Evolutionary conservation across 2,113 vertebrate genomes (phyloP).

Genomic region (Chaetodon trifascialis): DNA sequence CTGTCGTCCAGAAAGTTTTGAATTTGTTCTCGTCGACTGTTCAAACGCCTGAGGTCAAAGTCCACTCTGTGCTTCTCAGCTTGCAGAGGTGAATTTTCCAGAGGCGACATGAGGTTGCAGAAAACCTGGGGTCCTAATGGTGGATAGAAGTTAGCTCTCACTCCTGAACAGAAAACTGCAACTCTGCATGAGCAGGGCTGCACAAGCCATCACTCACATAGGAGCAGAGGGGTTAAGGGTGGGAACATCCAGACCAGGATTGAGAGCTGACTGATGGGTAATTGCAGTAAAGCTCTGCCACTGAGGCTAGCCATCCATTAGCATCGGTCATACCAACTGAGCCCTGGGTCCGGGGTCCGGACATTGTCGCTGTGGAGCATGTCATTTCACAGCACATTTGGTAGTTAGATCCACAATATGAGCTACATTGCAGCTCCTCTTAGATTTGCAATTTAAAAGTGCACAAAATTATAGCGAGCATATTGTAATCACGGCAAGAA

Average conservation of each 20-base stretch:
- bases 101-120: constrained; percentile 53
- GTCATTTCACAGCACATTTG: constrained; percentile 57
- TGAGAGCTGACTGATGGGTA: constrained; percentile 72
- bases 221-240: constrained; percentile 49
- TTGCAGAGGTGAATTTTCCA: constrained; percentile 59
- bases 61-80: constrained; percentile 49
- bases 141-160: constrained; percentile 53
- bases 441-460: constrained; percentile 35
- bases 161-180: constrained; percentile 51
- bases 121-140: constrained; percentile 59
- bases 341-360: constrained; percentile 24
- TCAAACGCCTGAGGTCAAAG: constrained; percentile 51
- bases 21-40: constrained; percentile 60
- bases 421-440: constrained; percentile 11
- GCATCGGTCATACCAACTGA: constrained; percentile 49
- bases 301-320: constrained; percentile 67
- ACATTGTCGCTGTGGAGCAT: constrained; percentile 17
- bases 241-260: constrained; percentile 52
- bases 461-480: constrained; percentile 10
- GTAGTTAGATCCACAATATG: constrained; percentile 22
- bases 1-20: constrained; percentile 40
- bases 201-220: constrained; percentile 64
- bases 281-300: constrained; percentile 57
- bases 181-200: constrained; percentile 55
- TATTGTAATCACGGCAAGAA: not conserved